Evolutionary conservation across 2,113 vertebrate genomes (phyloP).

Genomic region (Gallinago jamesoni): DNA sequence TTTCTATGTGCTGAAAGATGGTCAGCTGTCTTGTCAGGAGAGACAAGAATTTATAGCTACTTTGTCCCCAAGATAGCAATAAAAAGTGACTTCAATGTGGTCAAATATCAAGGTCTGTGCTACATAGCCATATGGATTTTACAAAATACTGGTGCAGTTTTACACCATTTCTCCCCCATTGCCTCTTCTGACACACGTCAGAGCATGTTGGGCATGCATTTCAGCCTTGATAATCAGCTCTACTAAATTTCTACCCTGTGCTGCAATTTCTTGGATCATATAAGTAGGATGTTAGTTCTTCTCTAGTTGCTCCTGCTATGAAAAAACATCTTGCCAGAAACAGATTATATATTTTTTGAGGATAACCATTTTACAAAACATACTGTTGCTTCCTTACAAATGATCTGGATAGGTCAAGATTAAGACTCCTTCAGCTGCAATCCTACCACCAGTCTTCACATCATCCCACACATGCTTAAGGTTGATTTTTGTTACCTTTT

Average conservation of each 20-base stretch:
- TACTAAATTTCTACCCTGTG: neutral
- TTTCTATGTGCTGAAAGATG: rapidly evolving
- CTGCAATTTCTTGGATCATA: conserved; percentile 29
- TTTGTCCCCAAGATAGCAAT: neutral
- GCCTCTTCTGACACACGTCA: neutral
- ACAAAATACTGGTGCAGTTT: neutral
- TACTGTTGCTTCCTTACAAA: neutral
- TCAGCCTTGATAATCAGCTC: neutral
- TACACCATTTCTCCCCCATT: neutral
- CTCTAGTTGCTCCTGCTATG: neutral
- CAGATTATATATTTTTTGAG: neutral
- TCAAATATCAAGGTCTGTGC: neutral
- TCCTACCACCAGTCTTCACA: neutral
- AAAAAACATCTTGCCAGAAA: neutral
- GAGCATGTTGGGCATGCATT: neutral
- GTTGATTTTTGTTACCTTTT: neutral
- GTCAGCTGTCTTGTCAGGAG: neutral
- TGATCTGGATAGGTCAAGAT: neutral
- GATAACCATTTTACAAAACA: neutral
- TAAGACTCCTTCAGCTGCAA: neutral
- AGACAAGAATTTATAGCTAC: neutral
- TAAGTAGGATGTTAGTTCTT: neutral
- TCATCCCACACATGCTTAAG: neutral
- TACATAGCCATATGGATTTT: neutral
- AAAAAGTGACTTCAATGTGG: rapidly evolving